Conservation (phyloP, 2,888 invertebrate species). For the Hirtodrosophila cameraria region DNA sequence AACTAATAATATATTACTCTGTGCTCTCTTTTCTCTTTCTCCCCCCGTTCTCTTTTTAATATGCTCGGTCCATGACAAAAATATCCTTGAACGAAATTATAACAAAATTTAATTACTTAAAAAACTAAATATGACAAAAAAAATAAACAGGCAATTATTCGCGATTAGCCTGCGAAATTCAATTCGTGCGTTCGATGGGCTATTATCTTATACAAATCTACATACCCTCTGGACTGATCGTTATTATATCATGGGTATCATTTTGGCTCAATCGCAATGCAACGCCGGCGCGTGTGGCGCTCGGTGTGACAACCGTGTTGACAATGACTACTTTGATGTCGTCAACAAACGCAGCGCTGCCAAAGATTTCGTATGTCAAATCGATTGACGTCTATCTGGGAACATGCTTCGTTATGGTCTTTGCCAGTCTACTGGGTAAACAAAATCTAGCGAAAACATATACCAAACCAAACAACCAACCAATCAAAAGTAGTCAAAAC, state of each 20-base stretch:
- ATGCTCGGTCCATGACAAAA: constrained; percentile 15
- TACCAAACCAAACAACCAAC: constrained; percentile 34
- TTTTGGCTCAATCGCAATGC: constrained; percentile 98
- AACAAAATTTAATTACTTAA: constrained; percentile 10
- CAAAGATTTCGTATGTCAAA: constrained; percentile 99
- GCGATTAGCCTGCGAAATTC: constrained; percentile 97
- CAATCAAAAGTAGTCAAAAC: constrained; percentile 25
- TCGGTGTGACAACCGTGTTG: constrained; percentile 97
- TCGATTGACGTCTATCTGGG: constrained; percentile 98
- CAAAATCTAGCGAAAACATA: constrained; percentile 65
- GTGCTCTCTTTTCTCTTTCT: constrained; percentile 58
- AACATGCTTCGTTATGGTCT: constrained; percentile 99
- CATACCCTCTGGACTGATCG: constrained; percentile 98
- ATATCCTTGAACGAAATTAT: not conserved
- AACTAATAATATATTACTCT: constrained; percentile 68
- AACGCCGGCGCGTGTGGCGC: constrained; percentile 95
- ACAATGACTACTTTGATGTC: constrained; percentile 99
- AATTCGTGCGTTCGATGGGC: constrained; percentile 98
- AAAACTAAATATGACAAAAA: constrained; percentile 20
- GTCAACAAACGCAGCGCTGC: constrained; percentile 97
- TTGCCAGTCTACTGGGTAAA: constrained; percentile 97
- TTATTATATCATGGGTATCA: constrained; percentile 98
- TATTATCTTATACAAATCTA: constrained; percentile 99
- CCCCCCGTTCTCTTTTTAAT: constrained; percentile 39
- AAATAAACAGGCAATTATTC: constrained; percentile 94